A percentile compares a stretch with the other conserved stretches of the same genome.
These are phyloP conservation scores for Drosophila incognita DNA, from an alignment of 2,888 invertebrate species.

Conservation along the genomic window DNA sequence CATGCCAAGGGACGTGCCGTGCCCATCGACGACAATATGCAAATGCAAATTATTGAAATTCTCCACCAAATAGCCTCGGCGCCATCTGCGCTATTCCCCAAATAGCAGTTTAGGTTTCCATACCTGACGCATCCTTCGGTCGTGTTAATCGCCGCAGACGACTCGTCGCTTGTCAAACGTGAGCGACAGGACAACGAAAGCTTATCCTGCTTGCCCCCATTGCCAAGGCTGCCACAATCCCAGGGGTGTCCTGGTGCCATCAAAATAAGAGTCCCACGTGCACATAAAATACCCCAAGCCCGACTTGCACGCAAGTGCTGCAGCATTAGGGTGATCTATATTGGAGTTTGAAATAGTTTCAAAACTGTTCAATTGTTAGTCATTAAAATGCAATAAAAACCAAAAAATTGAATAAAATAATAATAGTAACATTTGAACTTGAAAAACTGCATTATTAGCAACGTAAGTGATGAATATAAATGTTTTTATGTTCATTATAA, in stretches of 20 bases:
- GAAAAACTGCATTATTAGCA: not conserved
- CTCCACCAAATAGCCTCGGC: slow-evolving; percentile 12
- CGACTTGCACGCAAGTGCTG: slow-evolving; percentile 57
- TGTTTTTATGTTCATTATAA: no score
- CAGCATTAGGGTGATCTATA: slow-evolving; percentile 17
- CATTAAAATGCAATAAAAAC: not conserved
- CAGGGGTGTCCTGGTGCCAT: slow-evolving; percentile 30
- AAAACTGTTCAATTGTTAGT: not conserved
- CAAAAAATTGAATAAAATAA: not conserved
- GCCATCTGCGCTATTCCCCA: slow-evolving; percentile 21
- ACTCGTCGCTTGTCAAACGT: slow-evolving; percentile 59
- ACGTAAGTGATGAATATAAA: no score
- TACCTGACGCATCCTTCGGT: slow-evolving; percentile 6
- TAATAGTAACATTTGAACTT: not conserved
- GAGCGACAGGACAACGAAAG: slow-evolving; percentile 42
- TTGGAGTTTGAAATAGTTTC: not conserved
- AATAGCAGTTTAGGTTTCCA: slow-evolving; percentile 18
- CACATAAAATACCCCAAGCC: slow-evolving; percentile 24
- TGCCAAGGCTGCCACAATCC: slow-evolving; percentile 20
- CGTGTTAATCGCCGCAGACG: slow-evolving; percentile 66
- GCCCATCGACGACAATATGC: slow-evolving; percentile 61
- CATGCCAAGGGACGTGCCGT: slow-evolving; percentile 34
- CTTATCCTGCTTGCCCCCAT: slow-evolving; percentile 38
- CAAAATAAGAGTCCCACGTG: slow-evolving; percentile 28
- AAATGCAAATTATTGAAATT: slow-evolving; percentile 69